These are phyloP conservation scores for Dermolepida albohirtum DNA, from an alignment of 2,888 invertebrate genomes.

Conservation along the genomic window DNA sequence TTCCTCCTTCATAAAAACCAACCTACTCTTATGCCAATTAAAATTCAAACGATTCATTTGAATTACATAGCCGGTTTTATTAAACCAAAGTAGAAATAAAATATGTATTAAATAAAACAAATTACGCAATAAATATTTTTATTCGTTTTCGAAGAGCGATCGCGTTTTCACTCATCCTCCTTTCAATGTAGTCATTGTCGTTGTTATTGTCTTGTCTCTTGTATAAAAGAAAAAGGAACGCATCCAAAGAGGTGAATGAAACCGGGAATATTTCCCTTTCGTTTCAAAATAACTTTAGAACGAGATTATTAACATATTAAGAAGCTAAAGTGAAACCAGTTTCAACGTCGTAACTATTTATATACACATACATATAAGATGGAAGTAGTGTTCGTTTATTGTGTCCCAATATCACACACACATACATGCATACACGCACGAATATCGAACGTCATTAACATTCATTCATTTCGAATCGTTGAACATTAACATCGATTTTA, in stretches of 20 bases:
- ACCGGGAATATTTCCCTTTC: conserved; percentile 12
- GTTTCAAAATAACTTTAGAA: conserved; percentile 14
- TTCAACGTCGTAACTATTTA: conserved; percentile 9
- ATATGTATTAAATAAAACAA: too few relatives aligned
- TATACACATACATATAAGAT: background rate
- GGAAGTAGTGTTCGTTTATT: background rate
- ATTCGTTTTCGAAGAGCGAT: too few relatives aligned
- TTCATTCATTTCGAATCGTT: background rate
- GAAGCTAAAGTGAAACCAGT: conserved; percentile 26
- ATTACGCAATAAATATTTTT: too few relatives aligned
- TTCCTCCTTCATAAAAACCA: too few relatives aligned
- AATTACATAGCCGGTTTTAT: too few relatives aligned
- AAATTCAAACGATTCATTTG: too few relatives aligned
- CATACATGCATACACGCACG: background rate
- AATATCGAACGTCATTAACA: conserved; percentile 14
- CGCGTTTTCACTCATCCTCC: too few relatives aligned
- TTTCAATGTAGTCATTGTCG: too few relatives aligned
- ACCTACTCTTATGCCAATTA: too few relatives aligned
- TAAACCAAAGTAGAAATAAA: too few relatives aligned
- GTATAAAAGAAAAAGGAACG: too few relatives aligned
- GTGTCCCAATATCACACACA: background rate
- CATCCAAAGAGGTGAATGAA: conserved; percentile 5
- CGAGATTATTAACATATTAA: conserved; percentile 22
- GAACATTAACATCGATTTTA: background rate
- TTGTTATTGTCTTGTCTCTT: too few relatives aligned